Evolutionary conservation across 1,140 invertebrate genomes (phyloP).

Genomic region (Bursaphelenchus mucronatus): DNA sequence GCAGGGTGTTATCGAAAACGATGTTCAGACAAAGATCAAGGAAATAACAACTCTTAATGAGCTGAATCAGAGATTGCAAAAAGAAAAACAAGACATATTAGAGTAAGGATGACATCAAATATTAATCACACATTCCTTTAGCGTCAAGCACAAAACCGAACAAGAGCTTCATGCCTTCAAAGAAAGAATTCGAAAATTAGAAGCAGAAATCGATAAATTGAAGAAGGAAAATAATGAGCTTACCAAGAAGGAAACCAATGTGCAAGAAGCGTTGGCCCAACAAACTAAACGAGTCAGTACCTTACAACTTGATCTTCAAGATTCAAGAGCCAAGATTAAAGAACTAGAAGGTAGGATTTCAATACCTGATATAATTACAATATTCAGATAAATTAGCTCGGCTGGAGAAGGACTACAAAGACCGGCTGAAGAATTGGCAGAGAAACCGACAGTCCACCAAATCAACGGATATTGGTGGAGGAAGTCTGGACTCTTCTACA

Average conservation of each 20-base stretch:
- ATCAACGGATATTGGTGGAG: slow-evolving; percentile 18
- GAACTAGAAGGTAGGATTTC: slow-evolving; percentile 42
- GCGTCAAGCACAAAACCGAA: slow-evolving; percentile 55
- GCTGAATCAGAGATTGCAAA: slow-evolving; percentile 54
- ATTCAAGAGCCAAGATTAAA: slow-evolving; percentile 46
- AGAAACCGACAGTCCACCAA: slow-evolving; percentile 27
- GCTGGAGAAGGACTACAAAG: slow-evolving; percentile 57
- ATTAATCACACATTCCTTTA: slow-evolving; percentile 36
- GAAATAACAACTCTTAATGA: slow-evolving; percentile 57
- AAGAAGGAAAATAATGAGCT: slow-evolving; percentile 49
- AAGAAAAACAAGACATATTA: slow-evolving; percentile 55
- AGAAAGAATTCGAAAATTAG: slow-evolving; percentile 58
- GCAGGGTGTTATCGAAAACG: slow-evolving; percentile 49
- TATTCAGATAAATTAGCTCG: slow-evolving; percentile 40
- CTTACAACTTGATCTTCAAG: slow-evolving; percentile 52
- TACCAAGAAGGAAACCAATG: slow-evolving; percentile 40
- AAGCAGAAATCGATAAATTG: slow-evolving; percentile 54
- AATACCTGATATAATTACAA: not conserved
- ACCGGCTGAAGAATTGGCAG: slow-evolving; percentile 33
- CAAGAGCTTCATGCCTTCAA: slow-evolving; percentile 44
- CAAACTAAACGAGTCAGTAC: slow-evolving; percentile 48
- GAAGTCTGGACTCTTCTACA: slow-evolving; percentile 6
- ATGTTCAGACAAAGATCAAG: slow-evolving; percentile 42
- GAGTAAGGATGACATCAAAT: slow-evolving; percentile 33
- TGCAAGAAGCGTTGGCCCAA: slow-evolving; percentile 42